These are phyloP conservation scores for Macquaria australasica DNA, from an alignment of 2,113 vertebrate genomes.

Conservation along the genomic window DNA sequence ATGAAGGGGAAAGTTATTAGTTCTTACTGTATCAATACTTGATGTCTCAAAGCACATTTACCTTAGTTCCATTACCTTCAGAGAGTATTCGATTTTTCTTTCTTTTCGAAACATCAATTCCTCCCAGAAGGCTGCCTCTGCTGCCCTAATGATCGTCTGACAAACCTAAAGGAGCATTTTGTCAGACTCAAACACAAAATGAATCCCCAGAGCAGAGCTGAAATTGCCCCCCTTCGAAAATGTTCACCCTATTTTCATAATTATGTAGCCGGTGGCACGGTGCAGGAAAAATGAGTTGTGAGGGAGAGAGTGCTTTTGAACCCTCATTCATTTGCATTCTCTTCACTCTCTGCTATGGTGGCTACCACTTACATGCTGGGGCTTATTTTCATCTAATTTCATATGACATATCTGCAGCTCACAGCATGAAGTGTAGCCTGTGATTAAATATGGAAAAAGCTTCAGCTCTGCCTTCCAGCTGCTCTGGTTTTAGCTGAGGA, in stretches of 20 bases:
- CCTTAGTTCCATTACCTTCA: background rate
- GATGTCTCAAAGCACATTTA: background rate
- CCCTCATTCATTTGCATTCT: slow-evolving; percentile 31
- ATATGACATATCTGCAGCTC: slow-evolving; percentile 1
- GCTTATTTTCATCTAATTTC: slow-evolving; percentile 17
- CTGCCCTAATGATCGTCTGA: background rate
- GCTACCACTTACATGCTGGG: background rate
- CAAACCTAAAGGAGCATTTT: slow-evolving; percentile 17
- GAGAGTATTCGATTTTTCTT: background rate
- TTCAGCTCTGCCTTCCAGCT: background rate
- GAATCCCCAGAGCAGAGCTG: background rate
- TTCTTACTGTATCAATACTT: background rate
- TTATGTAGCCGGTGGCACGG: slow-evolving; percentile 6
- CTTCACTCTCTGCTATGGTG: background rate
- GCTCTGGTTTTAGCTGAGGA: background rate
- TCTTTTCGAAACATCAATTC: background rate
- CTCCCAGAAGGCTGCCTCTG: background rate
- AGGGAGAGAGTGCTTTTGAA: slow-evolving; percentile 17
- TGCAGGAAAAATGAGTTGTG: slow-evolving; percentile 7
- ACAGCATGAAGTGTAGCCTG: background rate
- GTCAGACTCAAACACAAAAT: slow-evolving; percentile 17
- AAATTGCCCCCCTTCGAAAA: slow-evolving; percentile 17
- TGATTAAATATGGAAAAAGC: slow-evolving; percentile 26
- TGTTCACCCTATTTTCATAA: slow-evolving; percentile 23
- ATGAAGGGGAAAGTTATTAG: background rate